Evolutionary conservation across 2,113 vertebrate genomes (phyloP), one percentile per base, ranked within the genome.

Genomic region (Talpa occidentalis): DNA sequence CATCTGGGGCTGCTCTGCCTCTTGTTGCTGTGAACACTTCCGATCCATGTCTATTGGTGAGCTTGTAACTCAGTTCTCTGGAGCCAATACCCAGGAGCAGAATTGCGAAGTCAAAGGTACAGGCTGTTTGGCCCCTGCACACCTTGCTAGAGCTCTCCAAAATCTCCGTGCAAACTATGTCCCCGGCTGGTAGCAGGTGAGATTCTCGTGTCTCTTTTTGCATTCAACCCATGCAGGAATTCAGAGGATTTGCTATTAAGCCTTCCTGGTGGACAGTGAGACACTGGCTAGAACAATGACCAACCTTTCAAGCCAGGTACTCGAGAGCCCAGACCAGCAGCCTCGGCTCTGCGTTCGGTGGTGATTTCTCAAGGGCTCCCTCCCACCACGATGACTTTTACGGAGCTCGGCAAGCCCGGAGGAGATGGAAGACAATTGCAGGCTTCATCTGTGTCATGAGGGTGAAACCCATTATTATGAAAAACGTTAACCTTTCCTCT

Each of bases 401-500:
- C 66, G 56, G 28, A 90, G 77, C n/a, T 21, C 80, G 32, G 80
- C 77, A 37, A 91, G 49, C 80, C 72, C 32, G 2, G 52, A 91
- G 82, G 79, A 94, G 93, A 73, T 1, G 21, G 37, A n/a, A 81
- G 74, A 92, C 95, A 96, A 92, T 79, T 84, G 83, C 67, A 54
- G 66, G 56, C 72, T 95, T 88, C 76, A 59, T 86, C 76, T 73
- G 22, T n/a, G 87, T 86, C 59, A 24, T 0, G 64, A 80, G 73
- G 56, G 80, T 73, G 79, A 96, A 97, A 95, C 87, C 94, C 76
- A 92, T 97, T 92, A 97, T 96, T 95, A 95, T 24, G 80, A 88
- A 67, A 72, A 93, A 73, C 0, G 14, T 93, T 93, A 94, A 96
- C 83, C 93, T 97, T 91, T 92, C 89, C 73, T 89, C 82, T 89